These are phyloP conservation scores for Phrynosoma platyrhinos DNA, from an alignment of 2,113 vertebrate genomes.

Conservation along the genomic window DNA sequence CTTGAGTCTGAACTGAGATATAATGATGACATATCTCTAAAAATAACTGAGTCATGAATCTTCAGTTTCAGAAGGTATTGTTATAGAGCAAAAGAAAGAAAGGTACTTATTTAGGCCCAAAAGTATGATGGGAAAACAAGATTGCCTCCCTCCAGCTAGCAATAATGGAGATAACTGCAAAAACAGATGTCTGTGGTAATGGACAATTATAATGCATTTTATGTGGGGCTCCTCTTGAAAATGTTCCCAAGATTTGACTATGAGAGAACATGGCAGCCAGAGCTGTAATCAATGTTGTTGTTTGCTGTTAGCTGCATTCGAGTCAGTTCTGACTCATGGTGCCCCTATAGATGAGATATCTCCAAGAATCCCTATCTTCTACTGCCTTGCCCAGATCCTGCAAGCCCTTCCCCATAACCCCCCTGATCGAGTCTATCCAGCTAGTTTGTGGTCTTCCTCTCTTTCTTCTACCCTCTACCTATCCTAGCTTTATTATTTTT, in stretches of 20 bases:
- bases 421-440: too few species aligned
- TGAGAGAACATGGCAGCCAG: not conserved
- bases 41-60: not conserved
- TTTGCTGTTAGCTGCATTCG: too few species aligned
- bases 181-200: not conserved
- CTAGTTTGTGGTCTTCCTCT: too few species aligned
- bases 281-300: not conserved
- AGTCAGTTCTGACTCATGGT: too few species aligned
- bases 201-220: not conserved
- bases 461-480: too few species aligned
- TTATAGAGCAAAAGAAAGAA: not conserved
- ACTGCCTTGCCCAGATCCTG: too few species aligned
- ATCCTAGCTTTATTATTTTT: too few species aligned
- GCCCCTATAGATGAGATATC: too few species aligned
- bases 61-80: not conserved
- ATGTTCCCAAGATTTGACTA: not conserved
- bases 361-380: too few species aligned
- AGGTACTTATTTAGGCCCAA: not conserved
- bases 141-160: not conserved
- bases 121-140: not conserved
- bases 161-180: not conserved
- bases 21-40: conserved; percentile 47
- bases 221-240: not conserved
- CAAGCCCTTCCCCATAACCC: too few species aligned
- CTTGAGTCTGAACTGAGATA: conserved; percentile 22